Percentiles rank a stretch among this genome's conserved stretches.
Conservation (phyloP, 2,113 vertebrate species). For the Rhynchomys soricoides region DNA sequence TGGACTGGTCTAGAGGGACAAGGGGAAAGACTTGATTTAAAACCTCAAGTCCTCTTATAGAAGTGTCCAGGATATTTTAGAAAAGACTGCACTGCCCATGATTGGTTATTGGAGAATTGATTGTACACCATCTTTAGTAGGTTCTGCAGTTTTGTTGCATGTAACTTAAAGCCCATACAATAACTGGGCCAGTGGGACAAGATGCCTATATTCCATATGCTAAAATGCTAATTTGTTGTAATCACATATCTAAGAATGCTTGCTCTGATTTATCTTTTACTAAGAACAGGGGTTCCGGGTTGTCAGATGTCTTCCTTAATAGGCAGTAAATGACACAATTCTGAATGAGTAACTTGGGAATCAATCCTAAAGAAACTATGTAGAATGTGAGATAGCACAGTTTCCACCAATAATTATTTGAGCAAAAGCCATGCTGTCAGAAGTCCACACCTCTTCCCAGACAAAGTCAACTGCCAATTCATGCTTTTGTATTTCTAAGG, state of each 20-base stretch:
- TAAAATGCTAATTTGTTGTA: slow-evolving; percentile 10
- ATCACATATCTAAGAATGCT: slow-evolving; percentile 26
- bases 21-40: background rate
- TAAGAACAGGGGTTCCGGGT: background rate
- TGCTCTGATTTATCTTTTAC: background rate
- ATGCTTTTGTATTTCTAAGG: background rate
- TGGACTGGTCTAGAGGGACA: slow-evolving; percentile 48
- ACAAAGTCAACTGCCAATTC: background rate
- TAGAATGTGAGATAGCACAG: background rate
- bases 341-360: background rate
- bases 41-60: slow-evolving; percentile 35
- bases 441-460: background rate
- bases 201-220: background rate
- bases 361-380: background rate
- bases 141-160: background rate
- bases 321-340: background rate
- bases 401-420: background rate
- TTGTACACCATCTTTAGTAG: background rate
- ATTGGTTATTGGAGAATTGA: background rate
- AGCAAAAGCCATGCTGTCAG: background rate
- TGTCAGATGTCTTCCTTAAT: background rate
- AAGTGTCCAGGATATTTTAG: slow-evolving; percentile 17
- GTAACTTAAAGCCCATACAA: background rate
- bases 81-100: background rate
- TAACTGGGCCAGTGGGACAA: slow-evolving; percentile 42